phyloP scores from a whole-genome alignment of 2,888 invertebrate genomes.

The Odontothrips loti region DNA sequence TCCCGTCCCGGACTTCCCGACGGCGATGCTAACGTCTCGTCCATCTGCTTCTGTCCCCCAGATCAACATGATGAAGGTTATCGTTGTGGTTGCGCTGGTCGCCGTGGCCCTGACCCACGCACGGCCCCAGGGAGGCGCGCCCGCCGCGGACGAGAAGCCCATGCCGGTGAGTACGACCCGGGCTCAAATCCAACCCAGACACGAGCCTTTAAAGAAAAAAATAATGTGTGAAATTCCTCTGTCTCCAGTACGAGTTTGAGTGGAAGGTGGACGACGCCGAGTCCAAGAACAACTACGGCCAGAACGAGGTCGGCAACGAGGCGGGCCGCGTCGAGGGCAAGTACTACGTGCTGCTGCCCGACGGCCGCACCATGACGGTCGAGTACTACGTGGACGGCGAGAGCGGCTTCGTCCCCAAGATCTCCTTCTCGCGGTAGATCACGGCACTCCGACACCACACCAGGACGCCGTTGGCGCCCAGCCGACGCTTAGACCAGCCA shows the following conservation, averaged over 20 bases:
- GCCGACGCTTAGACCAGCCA: neutral
- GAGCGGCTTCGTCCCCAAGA: conserved; percentile 67
- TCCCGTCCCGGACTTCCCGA: neutral
- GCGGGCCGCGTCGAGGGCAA: conserved; percentile 61
- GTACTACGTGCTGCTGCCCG: conserved; percentile 64
- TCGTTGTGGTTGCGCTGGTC: neutral
- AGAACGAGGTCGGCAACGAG: conserved; percentile 62
- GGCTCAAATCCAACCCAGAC: too few relatives aligned
- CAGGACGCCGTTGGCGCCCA: neutral
- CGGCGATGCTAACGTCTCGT: neutral
- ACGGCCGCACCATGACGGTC: conserved; percentile 68
- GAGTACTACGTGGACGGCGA: conserved; percentile 67
- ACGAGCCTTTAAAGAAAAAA: too few relatives aligned
- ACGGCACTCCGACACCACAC: neutral
- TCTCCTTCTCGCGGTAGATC: conserved; percentile 49
- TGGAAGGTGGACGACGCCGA: conserved; percentile 70
- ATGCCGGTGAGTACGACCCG: neutral
- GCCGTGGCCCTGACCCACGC: neutral
- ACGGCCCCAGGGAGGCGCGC: conserved; percentile 17
- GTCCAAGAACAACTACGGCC: conserved; percentile 63
- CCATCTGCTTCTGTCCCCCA: neutral
- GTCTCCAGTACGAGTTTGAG: conserved; percentile 64
- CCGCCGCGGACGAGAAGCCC: conserved; percentile 9
- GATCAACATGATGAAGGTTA: neutral
- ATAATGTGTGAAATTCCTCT: too few relatives aligned